Evolutionary conservation across 2,113 vertebrate species (phyloP), one percentile per base, ranked within the genome.

Genomic region (Shinisaurus crocodilurus): DNA sequence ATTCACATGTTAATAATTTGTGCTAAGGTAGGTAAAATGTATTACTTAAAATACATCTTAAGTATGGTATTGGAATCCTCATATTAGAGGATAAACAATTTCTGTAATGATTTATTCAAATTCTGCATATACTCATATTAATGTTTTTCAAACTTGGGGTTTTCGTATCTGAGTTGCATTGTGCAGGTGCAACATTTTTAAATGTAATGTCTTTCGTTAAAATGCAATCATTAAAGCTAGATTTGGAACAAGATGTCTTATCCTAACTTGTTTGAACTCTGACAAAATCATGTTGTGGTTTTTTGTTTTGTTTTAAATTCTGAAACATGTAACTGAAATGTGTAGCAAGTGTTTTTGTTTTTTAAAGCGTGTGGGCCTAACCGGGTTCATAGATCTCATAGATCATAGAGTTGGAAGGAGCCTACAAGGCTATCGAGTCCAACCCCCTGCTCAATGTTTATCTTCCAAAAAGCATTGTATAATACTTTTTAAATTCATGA

Each of bases 231-330:
- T 96, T 95, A 43, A 79, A 84, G 34, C 1, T 92, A 80, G 37
- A 37, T 40, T 88, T 86, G 57, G 83, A 65, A 57, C 32, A 88
- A 85, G 25, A 70, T 94, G 45, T 50, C 0, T 18, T 77, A 29
- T 85, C 95, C 93, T 94, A 93, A 25, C 40, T 45, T 91, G 60
- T 94, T 85, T 95, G 90, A 95, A 93, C 82, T 67, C 92, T 95
- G 92, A 93, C 96, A 92, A 96, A 65, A 72, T 93, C 87, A 16
- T 96, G 43, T 65, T 94, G 89, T 85, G 86, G 79, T 89, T 74
- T 57, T 54, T 65, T 50, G 77, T 89, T 86, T n/a, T n/a, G n/a
- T n/a, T n/a, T n/a, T n/a, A n/a, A 93, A 50, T 86, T 96, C 89
- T 94, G 90, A 88, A 90, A 88, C 90, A 94, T 94, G 90, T 89